Conservation (phyloP, 2,113 vertebrate genomes). For the Empidonax alnorum region DNA sequence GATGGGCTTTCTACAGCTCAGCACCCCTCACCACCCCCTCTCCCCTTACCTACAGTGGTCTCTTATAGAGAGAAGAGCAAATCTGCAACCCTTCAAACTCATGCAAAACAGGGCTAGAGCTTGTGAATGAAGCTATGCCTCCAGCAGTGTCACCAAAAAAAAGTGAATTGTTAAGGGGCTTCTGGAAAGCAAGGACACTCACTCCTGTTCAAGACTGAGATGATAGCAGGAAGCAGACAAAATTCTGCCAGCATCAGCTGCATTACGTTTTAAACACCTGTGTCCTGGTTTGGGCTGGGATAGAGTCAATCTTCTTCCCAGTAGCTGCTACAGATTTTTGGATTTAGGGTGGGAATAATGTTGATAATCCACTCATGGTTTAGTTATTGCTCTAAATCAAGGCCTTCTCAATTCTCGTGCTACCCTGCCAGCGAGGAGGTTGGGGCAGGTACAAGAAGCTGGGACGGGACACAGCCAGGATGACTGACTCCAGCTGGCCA, state of each 20-base stretch:
- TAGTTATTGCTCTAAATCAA: not conserved
- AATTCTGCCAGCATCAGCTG: not conserved
- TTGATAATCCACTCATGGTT: not conserved
- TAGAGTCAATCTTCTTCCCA: not conserved
- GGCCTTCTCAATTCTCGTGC: not conserved
- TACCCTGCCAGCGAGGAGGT: accelerated
- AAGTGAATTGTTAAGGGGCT: not conserved
- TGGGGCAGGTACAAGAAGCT: not conserved
- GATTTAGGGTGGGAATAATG: not conserved
- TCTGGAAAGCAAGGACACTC: not conserved
- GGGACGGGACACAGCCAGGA: not conserved
- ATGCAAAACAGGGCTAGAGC: accelerated
- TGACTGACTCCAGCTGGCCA: not conserved
- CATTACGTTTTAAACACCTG: not conserved
- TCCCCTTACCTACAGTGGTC: not conserved
- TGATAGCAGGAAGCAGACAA: not conserved
- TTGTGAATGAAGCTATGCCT: not conserved
- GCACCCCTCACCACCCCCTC: accelerated
- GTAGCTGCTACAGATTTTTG: not conserved
- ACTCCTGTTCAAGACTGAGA: not conserved
- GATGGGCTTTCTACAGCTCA: not conserved
- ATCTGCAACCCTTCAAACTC: not conserved
- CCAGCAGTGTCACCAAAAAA: not conserved
- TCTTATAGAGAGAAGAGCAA: not conserved
- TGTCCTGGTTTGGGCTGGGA: not conserved